Evolutionary conservation across 92 coral and sea anemone genomes (phyloP), one percentile per base, ranked within the genome.

Genomic region (Parazoanthus darwini): DNA sequence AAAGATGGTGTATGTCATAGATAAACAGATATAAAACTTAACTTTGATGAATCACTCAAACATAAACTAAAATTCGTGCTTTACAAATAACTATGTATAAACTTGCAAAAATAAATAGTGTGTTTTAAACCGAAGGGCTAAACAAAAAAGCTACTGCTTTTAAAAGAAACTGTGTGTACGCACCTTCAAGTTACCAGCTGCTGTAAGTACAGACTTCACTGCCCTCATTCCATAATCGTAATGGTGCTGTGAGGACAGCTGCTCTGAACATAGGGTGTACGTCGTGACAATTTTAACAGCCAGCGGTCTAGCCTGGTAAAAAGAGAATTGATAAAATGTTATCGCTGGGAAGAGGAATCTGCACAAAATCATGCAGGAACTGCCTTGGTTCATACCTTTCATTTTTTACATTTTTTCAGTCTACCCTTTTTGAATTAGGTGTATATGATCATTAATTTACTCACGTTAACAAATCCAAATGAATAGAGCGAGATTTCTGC

Each of bases 221-320:
- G 99, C 99, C 70, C 99, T 93, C 99, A 96, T 96, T 51, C 99
- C 99, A 86, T 96, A 96, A 86, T 96, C 99, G 75, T 96, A 96
- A 89, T 96, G 99, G 86, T 96, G 98, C 87, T 96, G 99, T 11
- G 99, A 96, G 48, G 99, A 96, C 80, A 96, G 85, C 89, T 96
- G 99, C 79, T 96, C 99, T 22, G 99, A 95, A 74, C 99, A 97
- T 86, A 97, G 89, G 10, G 99, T 97, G 88, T 97, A 97, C 1
- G 99, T 97, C 38, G 99, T 97, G 89, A 97, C 99, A 83, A 97
- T 97, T 91, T 97, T 97, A 65, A 97, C 97, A 77, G 98, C 98
- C 77, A 97, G 88, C 16, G 97, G 98, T 65, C 99, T 95, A 2
- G 99, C 98, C 99, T 97, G 66, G 8, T 54, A 74, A 78, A 54